phyloP scores from a whole-genome alignment of 2,113 vertebrate genomes.

The Zosterops borbonicus region DNA sequence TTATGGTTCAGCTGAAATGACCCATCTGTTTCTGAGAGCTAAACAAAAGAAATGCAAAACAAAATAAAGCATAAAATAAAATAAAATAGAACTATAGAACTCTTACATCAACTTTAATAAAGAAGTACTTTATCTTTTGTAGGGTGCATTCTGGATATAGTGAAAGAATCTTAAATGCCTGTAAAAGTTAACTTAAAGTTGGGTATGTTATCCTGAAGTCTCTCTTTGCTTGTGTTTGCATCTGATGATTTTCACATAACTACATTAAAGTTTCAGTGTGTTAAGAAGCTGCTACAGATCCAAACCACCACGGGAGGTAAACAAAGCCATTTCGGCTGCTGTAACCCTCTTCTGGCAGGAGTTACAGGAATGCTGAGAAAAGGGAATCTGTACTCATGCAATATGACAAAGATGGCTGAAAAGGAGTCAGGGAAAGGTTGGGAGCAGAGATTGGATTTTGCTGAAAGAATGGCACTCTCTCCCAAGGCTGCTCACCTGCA shows the following conservation, averaged over 20 bases:
- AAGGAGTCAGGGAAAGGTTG: not conserved
- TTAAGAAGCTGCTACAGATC: not conserved
- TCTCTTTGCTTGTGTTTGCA: not conserved
- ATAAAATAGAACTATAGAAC: not conserved
- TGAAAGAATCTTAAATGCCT: not conserved
- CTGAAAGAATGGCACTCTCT: not conserved
- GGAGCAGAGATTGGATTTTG: not conserved
- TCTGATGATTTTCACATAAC: not conserved
- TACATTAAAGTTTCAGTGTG: not conserved
- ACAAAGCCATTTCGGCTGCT: not conserved
- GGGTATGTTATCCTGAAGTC: not conserved
- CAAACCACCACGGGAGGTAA: not conserved
- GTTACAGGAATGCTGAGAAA: not conserved
- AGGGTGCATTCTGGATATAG: not conserved
- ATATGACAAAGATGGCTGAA: not conserved
- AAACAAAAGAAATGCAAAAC: not conserved
- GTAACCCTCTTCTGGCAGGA: not conserved
- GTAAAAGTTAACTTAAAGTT: not conserved
- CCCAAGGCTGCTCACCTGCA: not conserved
- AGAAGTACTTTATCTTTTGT: not conserved
- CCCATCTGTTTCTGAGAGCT: conserved; percentile 8
- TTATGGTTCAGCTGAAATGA: conserved; percentile 20
- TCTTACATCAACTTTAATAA: not conserved
- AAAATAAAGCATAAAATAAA: not conserved
- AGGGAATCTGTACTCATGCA: not conserved